These are phyloP conservation scores for Heterocephalus glaber DNA, from an alignment of 2,113 vertebrate genomes.

Conservation along the genomic window DNA sequence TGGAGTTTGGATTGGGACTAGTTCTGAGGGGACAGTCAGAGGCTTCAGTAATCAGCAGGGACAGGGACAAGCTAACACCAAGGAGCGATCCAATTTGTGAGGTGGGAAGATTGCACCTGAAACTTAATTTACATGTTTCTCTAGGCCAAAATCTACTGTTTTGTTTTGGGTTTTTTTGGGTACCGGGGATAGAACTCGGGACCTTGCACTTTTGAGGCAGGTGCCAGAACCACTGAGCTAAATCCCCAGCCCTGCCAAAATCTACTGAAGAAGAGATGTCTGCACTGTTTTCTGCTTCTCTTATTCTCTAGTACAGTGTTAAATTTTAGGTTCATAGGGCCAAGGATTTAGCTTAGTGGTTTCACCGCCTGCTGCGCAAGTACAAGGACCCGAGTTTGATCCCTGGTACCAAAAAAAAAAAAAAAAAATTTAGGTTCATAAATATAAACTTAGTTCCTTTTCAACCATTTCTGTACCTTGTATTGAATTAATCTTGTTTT, in stretches of 20 bases:
- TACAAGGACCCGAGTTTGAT: no score
- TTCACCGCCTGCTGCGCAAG: no score
- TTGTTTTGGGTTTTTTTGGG: no score
- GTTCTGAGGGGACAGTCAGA: neutral
- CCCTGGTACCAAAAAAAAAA: no score
- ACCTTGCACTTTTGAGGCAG: no score
- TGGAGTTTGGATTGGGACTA: neutral
- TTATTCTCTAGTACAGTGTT: neutral
- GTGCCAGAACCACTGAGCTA: no score
- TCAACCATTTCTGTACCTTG: neutral
- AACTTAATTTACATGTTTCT: neutral
- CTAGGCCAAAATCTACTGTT: neutral
- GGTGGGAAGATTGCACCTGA: neutral
- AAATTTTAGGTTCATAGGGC: constrained; percentile 5
- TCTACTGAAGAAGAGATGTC: neutral
- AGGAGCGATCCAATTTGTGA: neutral
- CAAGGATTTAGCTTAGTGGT: no score
- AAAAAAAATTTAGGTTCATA: constrained; percentile 2
- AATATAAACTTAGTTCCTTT: neutral
- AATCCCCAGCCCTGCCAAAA: no score
- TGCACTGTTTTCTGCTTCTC: neutral
- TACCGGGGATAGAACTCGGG: no score
- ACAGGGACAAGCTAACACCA: neutral
- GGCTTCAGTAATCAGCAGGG: neutral
- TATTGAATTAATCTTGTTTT: neutral